Evolutionary conservation across 2,888 invertebrate genomes (phyloP).

Genomic region (Noctua pronuba): DNA sequence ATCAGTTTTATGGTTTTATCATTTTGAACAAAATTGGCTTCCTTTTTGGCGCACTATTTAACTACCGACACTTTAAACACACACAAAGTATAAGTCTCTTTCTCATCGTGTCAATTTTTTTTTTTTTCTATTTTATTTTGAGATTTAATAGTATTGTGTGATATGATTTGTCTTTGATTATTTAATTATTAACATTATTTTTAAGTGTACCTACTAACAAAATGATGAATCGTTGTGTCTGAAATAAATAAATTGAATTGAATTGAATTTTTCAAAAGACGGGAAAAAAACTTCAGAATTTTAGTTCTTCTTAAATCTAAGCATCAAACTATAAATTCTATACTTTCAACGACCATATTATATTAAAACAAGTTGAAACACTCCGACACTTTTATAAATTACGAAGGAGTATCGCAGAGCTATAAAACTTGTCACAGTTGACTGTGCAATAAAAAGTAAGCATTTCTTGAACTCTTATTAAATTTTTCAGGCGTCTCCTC

Average conservation of each 20-base stretch:
- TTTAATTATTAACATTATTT: too few relatives aligned
- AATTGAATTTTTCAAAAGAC: too few relatives aligned
- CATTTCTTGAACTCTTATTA: constrained; percentile 69
- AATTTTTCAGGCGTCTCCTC: constrained; percentile 67
- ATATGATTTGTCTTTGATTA: too few relatives aligned
- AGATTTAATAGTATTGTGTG: too few relatives aligned
- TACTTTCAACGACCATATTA: constrained; percentile 7
- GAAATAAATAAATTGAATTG: too few relatives aligned
- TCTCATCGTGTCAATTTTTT: not conserved
- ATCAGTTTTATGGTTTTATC: too few relatives aligned
- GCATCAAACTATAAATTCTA: not conserved
- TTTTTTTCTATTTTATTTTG: too few relatives aligned
- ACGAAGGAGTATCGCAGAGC: constrained; percentile 60
- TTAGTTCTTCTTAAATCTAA: not conserved
- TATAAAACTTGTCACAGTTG: constrained; percentile 67
- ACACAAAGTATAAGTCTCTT: too few relatives aligned
- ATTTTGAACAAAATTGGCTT: not conserved
- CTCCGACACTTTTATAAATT: constrained; percentile 45
- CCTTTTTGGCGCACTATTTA: not conserved
- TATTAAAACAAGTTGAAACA: constrained; percentile 39
- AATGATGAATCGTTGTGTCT: too few relatives aligned
- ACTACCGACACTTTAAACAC: not conserved
- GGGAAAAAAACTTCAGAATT: too few relatives aligned
- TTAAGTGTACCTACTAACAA: too few relatives aligned
- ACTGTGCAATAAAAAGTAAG: constrained; percentile 68